A percentile compares a stretch with the other conserved stretches of the same genome.
Conservation (phyloP, 2,797 vertebrate genomes). For the Platyrinchus mystaceus region DNA sequence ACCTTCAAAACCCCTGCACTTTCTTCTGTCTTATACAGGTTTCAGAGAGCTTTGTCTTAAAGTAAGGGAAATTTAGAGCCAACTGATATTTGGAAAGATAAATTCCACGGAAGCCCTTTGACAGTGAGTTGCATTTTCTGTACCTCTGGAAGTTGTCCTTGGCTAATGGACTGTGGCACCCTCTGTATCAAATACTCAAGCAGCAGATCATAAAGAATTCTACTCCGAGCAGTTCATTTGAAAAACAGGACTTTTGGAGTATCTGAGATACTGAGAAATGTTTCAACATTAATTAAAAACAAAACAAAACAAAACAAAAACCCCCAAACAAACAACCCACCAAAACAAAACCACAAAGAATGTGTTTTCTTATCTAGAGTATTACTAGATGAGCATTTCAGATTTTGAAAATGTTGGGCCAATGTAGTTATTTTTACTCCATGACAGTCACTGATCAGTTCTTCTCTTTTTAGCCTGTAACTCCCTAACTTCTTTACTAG, state of each 20-base stretch:
- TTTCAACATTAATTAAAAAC: not conserved
- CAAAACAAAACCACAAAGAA: not conserved
- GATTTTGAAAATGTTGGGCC: not conserved
- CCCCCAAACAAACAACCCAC: no score
- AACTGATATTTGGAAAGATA: not conserved
- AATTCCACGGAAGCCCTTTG: not conserved
- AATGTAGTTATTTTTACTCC: not conserved
- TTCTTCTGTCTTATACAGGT: not conserved
- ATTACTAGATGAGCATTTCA: not conserved
- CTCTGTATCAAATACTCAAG: not conserved
- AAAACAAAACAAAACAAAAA: not conserved
- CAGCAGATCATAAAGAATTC: not conserved
- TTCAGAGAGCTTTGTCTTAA: not conserved
- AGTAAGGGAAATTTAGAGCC: not conserved
- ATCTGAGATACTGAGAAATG: not conserved
- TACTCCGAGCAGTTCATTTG: not conserved
- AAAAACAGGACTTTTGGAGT: not conserved
- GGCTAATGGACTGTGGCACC: not conserved
- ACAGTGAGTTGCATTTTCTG: not conserved
- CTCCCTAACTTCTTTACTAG: not conserved
- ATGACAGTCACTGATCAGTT: not conserved
- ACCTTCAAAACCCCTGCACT: rapidly evolving
- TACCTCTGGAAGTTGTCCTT: not conserved
- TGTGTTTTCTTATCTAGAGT: not conserved
- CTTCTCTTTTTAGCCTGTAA: not conserved